Conservation (phyloP, 2,113 vertebrate genomes). For the Hymenochirus boettgeri region DNA sequence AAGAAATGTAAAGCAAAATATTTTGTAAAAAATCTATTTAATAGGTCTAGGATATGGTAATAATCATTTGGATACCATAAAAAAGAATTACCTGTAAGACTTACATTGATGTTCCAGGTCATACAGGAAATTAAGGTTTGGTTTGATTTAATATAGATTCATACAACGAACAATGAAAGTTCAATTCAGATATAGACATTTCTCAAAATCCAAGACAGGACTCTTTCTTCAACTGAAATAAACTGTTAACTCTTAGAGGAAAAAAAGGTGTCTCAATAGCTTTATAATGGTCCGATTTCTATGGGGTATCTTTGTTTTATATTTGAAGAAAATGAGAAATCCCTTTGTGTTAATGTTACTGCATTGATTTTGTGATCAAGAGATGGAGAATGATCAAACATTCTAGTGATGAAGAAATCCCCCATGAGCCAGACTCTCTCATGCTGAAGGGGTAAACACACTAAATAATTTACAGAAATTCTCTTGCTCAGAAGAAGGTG, state of each 20-base stretch:
- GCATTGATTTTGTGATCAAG: not conserved
- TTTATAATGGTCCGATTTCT: too few species aligned
- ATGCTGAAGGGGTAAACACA: not conserved
- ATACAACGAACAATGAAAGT: not conserved
- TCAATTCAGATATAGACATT: too few species aligned
- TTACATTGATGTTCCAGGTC: not conserved
- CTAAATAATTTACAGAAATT: not conserved
- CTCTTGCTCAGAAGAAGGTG: not conserved
- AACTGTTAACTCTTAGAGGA: not conserved
- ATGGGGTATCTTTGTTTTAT: too few species aligned
- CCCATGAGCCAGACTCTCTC: not conserved
- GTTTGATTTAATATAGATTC: not conserved
- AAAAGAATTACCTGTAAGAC: not conserved
- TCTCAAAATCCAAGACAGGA: not conserved
- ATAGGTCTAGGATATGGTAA: not conserved
- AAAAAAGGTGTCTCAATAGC: too few species aligned
- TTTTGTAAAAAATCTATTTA: not conserved
- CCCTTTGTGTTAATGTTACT: not conserved
- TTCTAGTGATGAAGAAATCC: not conserved
- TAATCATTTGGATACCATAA: not conserved
- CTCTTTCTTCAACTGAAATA: not conserved
- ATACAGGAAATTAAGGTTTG: not conserved
- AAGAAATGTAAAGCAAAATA: not conserved
- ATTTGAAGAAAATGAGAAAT: too few species aligned
- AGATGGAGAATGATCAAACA: not conserved